A percentile compares a stretch with the other conserved stretches of the same genome.
phyloP scores from a whole-genome alignment of 2,888 invertebrate genomes.

The Baronia brevicornis region DNA sequence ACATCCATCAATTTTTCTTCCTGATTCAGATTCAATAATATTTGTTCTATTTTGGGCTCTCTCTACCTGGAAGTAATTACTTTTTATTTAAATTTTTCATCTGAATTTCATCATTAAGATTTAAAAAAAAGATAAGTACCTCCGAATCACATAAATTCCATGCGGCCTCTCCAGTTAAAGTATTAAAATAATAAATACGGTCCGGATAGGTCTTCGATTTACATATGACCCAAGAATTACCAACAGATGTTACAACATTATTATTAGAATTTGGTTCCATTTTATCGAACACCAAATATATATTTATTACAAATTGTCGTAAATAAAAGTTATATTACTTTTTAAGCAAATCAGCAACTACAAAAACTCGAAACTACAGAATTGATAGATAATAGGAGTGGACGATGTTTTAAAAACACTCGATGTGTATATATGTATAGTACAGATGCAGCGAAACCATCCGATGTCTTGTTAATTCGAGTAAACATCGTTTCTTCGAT shows the following conservation, averaged over 20 bases:
- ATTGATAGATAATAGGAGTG: no score
- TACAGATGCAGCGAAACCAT: no score
- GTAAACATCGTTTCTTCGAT: no score
- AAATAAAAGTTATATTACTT: no score
- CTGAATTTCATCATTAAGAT: neutral
- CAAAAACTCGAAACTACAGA: no score
- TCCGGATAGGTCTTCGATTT: conserved; percentile 45
- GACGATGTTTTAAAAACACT: no score
- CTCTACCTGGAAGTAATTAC: conserved; percentile 34
- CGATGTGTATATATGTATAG: no score
- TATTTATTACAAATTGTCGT: no score
- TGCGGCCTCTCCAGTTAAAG: conserved; percentile 42
- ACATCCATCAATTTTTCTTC: conserved; percentile 23
- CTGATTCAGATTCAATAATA: conserved; percentile 19
- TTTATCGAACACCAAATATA: no score
- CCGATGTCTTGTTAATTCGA: no score
- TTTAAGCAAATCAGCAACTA: no score
- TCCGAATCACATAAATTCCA: conserved; percentile 51
- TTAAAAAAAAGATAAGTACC: conserved; percentile 14
- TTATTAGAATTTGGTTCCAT: conserved; percentile 5
- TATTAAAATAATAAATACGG: conserved; percentile 51
- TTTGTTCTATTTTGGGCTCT: conserved; percentile 33
- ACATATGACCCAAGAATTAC: conserved; percentile 44
- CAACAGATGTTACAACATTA: conserved; percentile 26
- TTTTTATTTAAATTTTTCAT: neutral